Evolutionary conservation across 2,888 invertebrate genomes (phyloP).

Genomic region (Plagodis dolabraria): DNA sequence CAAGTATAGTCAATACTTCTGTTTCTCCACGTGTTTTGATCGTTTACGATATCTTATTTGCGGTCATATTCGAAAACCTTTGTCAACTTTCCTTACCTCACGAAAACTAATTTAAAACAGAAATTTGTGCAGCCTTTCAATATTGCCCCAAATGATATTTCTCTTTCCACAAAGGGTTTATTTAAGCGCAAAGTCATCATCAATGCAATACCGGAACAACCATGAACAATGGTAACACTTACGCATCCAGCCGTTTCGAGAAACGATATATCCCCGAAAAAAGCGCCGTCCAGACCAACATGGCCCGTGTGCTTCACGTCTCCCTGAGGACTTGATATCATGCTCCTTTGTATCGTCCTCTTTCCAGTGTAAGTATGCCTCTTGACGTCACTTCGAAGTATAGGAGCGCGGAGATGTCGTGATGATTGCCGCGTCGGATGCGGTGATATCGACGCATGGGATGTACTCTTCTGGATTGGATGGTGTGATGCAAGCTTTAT

Average conservation of each 20-base stretch:
- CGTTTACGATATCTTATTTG: no score
- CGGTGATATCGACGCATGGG: conserved; percentile 61
- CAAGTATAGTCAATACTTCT: no score
- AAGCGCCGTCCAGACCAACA: conserved; percentile 98
- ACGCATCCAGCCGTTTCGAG: conserved; percentile 75
- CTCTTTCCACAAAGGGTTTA: no score
- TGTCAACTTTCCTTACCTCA: no score
- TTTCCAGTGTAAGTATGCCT: conserved; percentile 81
- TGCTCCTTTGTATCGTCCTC: conserved; percentile 91
- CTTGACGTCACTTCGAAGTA: conserved; percentile 80
- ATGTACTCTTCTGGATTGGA: conserved; percentile 46
- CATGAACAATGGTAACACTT: conserved; percentile 48
- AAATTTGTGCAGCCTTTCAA: no score
- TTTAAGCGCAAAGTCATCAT: neutral
- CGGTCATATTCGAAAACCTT: no score
- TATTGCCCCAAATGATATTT: no score
- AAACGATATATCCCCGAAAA: conserved; percentile 96
- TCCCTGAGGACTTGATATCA: conserved; percentile 98
- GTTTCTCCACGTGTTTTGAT: no score
- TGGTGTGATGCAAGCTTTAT: conserved; percentile 44
- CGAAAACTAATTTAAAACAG: no score
- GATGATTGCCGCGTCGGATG: conserved; percentile 64
- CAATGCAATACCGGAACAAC: neutral
- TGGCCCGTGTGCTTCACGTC: conserved; percentile 98
- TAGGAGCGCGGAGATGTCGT: conserved; percentile 64